Base-by-base conservation (phyloP, 2,113 vertebrate genomes). In the Hepsetus odoe region DNA sequence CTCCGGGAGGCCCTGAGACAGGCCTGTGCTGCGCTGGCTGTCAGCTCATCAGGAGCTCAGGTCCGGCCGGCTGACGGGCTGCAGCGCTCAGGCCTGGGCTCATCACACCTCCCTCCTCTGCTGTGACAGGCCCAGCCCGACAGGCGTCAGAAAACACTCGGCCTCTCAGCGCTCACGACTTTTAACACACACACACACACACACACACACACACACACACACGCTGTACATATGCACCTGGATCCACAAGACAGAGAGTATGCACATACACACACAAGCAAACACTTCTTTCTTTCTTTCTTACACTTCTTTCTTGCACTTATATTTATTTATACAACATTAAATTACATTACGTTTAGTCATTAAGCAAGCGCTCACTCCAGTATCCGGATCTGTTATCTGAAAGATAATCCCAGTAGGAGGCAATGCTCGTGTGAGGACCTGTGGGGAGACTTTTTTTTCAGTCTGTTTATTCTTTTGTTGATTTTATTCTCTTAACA, bases 71-170 rank as follows among this genome's bases (percentile, higher is more conserved):
- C 77, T 86, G 83, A 87, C 80, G 76, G 84, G 85, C 80, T 83
- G 70, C 77, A 28, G 64, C 79, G 78, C 77, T 79, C 69, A 86
- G 86, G 82, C 83, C 86, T 79, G 86, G 76, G 83, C 84, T 85
- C 90, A 89, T 90, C 89, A 91, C 90, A 92, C 85, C 80, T 89
- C 81, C 85, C 88, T 88, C 86, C 87, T 87, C 88, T 81, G 82
- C 79, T 85, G 88, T 90, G 90, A 91, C 89, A 89, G 86, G 81
- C 85, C 74, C 85, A 86, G 85, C 86, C 83, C 80, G 88, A 90
- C 87, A 89, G 86, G 84, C 79, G 59, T 90, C 90, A 90, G 80
- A 88, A 89, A 88, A 89, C 85, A 88, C 82, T 87, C 84, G 86
- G 85, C 88, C 86, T 82, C 83, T 89, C 82, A 80, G 77, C 32